These are phyloP conservation scores for Hanleya hanleyi DNA, from an alignment of 2,888 invertebrate genomes.

Conservation along the genomic window DNA sequence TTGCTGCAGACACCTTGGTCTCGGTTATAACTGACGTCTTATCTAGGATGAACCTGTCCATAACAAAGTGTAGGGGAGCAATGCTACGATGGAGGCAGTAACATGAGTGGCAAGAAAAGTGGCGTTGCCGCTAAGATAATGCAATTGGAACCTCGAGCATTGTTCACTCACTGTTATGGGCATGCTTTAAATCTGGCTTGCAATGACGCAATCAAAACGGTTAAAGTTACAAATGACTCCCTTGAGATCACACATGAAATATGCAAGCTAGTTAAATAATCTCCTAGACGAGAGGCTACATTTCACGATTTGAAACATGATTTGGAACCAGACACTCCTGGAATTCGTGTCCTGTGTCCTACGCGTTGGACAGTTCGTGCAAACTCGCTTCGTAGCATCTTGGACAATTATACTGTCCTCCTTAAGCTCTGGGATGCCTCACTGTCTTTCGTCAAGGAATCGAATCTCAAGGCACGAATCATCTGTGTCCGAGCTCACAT, in stretches of 20 bases:
- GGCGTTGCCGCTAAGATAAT: neutral
- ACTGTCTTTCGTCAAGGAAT: neutral
- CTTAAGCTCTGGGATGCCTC: neutral
- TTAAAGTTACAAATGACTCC: conserved; percentile 25
- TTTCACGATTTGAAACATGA: conserved; percentile 32
- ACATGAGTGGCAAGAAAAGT: no score
- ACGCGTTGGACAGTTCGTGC: conserved; percentile 37
- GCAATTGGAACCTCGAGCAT: conserved; percentile 20
- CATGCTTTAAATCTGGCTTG: conserved; percentile 37
- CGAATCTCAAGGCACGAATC: conserved; percentile 1
- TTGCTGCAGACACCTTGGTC: no score
- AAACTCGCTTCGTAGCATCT: conserved; percentile 19
- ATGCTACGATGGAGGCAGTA: no score
- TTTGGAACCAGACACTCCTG: conserved; percentile 27
- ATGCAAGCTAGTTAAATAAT: conserved; percentile 35
- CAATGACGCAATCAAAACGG: conserved; percentile 25
- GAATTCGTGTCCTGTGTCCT: conserved; percentile 32
- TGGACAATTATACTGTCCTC: conserved; percentile 13
- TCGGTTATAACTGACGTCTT: no score
- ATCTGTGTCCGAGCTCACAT: neutral
- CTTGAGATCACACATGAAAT: conserved; percentile 37
- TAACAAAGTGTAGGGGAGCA: no score
- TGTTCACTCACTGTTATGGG: conserved; percentile 38
- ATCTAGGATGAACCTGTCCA: no score
- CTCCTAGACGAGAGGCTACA: conserved; percentile 32